phyloP scores from a whole-genome alignment of 1,140 invertebrate species.

The Physella acuta region DNA sequence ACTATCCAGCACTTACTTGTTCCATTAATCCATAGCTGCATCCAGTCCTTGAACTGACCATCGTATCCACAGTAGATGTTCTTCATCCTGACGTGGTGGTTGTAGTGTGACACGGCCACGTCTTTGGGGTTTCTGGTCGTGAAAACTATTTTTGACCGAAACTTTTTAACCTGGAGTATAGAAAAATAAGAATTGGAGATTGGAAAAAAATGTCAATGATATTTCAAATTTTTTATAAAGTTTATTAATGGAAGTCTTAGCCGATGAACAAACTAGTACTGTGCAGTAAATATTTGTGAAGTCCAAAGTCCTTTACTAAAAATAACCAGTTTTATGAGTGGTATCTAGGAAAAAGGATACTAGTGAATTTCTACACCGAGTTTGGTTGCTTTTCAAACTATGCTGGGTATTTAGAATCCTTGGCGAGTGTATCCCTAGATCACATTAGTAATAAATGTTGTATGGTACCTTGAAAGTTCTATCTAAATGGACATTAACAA shows the following conservation, averaged over 20 bases:
- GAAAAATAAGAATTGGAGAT: too few relatives aligned
- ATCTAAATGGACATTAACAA: too few relatives aligned
- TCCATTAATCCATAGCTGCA: conserved; percentile 32
- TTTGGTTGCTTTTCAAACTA: too few relatives aligned
- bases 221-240: too few relatives aligned
- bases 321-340: background rate
- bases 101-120: conserved; percentile 36
- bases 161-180: background rate
- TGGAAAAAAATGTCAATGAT: too few relatives aligned
- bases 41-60: conserved; percentile 34
- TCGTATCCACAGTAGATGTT: conserved; percentile 33
- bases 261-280: background rate
- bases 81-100: conserved; percentile 35
- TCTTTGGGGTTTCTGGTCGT: conserved; percentile 41
- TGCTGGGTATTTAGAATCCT: too few relatives aligned
- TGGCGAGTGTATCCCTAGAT: too few relatives aligned
- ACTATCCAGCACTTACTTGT: conserved; percentile 36
- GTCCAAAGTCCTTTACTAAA: too few relatives aligned
- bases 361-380: too few relatives aligned
- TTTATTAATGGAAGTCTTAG: background rate
- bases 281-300: background rate
- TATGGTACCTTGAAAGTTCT: too few relatives aligned
- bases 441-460: too few relatives aligned
- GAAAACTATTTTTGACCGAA: conserved; percentile 27
- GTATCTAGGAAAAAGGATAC: too few relatives aligned